Evolutionary conservation across 2,113 vertebrate genomes (phyloP), one percentile per base, ranked within the genome.

Genomic region (Cephalopholis sonnerati): DNA sequence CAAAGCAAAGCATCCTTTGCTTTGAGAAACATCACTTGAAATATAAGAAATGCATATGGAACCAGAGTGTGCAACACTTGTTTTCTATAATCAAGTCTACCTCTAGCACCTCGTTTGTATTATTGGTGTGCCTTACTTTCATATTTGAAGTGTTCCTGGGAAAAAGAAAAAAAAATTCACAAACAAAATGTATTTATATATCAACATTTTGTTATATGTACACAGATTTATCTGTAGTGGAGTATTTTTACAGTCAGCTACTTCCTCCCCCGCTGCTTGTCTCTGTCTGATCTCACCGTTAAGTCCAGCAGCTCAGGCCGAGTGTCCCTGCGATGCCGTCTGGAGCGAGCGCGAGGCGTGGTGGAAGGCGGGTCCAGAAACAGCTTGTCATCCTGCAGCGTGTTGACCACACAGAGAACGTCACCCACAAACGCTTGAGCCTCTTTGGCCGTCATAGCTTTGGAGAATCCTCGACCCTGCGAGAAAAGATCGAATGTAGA

Each of bases 401-500:
- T 97, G 89, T 96, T 99, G 92, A 99, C 97, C 64, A 84, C 22
- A 83, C 97, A 99, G 25, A 87, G 88, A 50, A 96, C 96, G 0
- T 98, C 96, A 0, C 98, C 98, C 87, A 99, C 96, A 36, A 97
- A 99, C 1, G 97, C 98, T 86, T 97, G 93, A 0, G 98, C 98
- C 92, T 99, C 98, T 0, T 95, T 95, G 62, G 96, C 96, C 0
- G 98, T 98, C 98, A 99, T 99, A 0, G 98, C 98, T 92, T 94
- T 97, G 92, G 96, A 95, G 90, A 99, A 96, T 74, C 98, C 97
- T 50, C 90, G 95, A 81, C 98, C 98, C 98, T 99, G 87, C 9
- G 41, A 44, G 20, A n/a, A 44, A 53, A 84, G 46, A 88, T 20
- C 1, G 7, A 81, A 72, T 7, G 36, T 71, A 39, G 64, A 51